Conservation (phyloP, 2,888 invertebrate species). For the Allacma fusca region DNA sequence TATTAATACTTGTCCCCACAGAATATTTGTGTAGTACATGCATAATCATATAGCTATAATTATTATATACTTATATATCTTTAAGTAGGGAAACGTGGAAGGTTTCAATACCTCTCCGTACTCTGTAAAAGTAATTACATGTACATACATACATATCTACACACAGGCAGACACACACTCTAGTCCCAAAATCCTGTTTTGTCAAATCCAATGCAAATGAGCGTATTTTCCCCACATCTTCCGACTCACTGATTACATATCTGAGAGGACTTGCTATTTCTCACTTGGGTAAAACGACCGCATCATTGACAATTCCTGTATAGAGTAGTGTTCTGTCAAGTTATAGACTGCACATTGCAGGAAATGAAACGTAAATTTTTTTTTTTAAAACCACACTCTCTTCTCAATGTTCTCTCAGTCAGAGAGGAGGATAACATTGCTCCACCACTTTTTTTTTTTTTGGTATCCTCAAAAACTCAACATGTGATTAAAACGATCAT, state of each 20-base stretch:
- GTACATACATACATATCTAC: too few relatives aligned
- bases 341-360: background rate
- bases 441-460: background rate
- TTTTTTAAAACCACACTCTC: background rate
- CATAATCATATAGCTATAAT: too few relatives aligned
- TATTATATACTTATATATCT: too few relatives aligned
- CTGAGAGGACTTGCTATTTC: background rate
- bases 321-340: background rate
- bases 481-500: background rate
- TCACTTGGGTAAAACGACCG: background rate
- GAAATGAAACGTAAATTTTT: background rate
- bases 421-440: background rate
- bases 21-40: too few relatives aligned
- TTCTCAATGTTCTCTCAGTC: background rate
- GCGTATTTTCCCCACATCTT: background rate
- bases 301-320: background rate
- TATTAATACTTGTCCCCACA: too few relatives aligned
- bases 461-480: background rate
- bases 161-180: too few relatives aligned
- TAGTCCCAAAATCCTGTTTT: too few relatives aligned
- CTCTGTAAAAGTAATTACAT: too few relatives aligned
- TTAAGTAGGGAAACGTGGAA: too few relatives aligned
- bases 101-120: too few relatives aligned
- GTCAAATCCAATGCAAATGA: too few relatives aligned
- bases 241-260: background rate